Evolutionary conservation across 30 jellyfish, hydroid and myxozoan species (phyloP).

Genomic region (Hydra vulgaris): DNA sequence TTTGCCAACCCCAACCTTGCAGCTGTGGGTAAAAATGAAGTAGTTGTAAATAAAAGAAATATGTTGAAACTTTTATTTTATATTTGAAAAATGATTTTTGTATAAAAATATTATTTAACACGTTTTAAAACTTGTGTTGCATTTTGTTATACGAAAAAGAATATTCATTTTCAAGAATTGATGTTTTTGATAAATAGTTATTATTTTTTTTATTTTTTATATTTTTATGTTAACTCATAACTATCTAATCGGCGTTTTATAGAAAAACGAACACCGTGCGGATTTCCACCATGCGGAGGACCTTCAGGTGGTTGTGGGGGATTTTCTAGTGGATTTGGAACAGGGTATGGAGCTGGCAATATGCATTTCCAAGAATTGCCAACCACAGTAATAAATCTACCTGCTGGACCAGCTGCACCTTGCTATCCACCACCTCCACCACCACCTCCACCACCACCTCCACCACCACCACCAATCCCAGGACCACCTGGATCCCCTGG

Average conservation of each 20-base stretch:
- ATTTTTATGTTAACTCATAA: no score
- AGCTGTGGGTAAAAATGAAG: background rate
- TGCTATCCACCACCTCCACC: constrained; percentile 74
- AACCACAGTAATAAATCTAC: constrained; percentile 11
- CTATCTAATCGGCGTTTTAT: background rate
- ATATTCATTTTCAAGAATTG: no score
- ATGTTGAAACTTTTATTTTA: background rate
- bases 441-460: constrained; percentile 95
- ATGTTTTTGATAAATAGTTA: no score
- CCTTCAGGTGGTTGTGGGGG: constrained; percentile 32
- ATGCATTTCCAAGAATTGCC: constrained; percentile 14
- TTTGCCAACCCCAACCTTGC: constrained; percentile 85
- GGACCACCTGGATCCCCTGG: constrained; percentile 42
- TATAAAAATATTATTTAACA: no score
- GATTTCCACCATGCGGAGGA: constrained; percentile 50
- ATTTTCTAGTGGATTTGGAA: background rate
- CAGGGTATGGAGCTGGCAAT: background rate
- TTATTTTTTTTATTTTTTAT: no score
- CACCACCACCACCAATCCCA: constrained; percentile 89
- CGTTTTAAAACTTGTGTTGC: no score
- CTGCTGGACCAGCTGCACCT: constrained; percentile 66
- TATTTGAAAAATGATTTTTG: background rate
- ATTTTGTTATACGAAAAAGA: no score
- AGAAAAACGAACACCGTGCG: constrained; percentile 15
- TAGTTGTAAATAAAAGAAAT: background rate